These are phyloP conservation scores for Gibbula magus DNA, from an alignment of 2,888 invertebrate species.

Conservation along the genomic window DNA sequence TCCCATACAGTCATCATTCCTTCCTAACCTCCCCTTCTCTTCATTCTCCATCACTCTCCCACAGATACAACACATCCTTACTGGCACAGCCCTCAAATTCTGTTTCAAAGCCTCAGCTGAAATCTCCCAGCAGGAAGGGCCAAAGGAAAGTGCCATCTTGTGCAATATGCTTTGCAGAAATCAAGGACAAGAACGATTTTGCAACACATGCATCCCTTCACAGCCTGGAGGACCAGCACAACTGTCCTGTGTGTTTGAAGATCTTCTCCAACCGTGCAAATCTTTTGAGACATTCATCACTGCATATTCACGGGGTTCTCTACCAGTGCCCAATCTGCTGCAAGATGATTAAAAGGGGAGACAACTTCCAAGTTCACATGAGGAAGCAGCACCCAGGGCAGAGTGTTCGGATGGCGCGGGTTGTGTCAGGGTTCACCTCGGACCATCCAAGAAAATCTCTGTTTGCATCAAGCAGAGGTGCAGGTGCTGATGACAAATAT, in stretches of 20 bases:
- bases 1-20: too few relatives aligned
- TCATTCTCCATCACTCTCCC: not conserved
- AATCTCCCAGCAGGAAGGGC: not conserved
- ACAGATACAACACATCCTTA: not conserved
- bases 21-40: not conserved
- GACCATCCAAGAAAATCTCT: too few relatives aligned
- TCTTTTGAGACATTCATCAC: not conserved
- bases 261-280: not conserved
- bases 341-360: constrained; percentile 3
- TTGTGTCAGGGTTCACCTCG: not conserved
- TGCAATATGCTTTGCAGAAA: not conserved
- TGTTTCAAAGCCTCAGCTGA: not conserved
- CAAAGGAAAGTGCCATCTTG: not conserved
- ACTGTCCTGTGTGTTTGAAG: not conserved
- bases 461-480: too few relatives aligned
- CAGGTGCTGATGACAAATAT: too few relatives aligned
- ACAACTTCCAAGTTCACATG: not conserved
- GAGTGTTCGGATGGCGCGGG: not conserved
- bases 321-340: constrained; percentile 3
- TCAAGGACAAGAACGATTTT: not conserved
- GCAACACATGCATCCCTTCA: not conserved
- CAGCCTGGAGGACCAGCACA: not conserved
- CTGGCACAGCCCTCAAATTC: not conserved
- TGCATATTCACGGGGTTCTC: not conserved
- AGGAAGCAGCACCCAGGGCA: not conserved